These are phyloP conservation scores for Pteropus alecto DNA, from an alignment of 2,113 vertebrate genomes.

Conservation along the genomic window DNA sequence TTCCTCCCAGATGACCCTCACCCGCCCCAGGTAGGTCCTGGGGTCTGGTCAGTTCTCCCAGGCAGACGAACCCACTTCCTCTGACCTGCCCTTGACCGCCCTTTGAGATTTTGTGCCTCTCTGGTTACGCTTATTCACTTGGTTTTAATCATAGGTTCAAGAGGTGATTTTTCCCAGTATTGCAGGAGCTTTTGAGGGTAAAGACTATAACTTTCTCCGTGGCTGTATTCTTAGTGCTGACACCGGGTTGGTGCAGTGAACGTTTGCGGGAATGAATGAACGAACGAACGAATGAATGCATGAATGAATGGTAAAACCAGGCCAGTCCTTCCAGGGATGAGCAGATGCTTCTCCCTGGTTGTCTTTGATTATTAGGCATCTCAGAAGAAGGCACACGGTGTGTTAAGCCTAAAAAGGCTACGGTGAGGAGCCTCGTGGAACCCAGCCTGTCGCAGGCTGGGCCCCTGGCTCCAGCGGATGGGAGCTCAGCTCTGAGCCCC, in stretches of 20 bases:
- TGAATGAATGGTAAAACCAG: neutral
- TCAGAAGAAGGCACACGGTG: neutral
- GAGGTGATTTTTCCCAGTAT: neutral
- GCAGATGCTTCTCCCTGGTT: neutral
- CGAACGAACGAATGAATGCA: too few relatives aligned
- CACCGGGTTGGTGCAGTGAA: neutral
- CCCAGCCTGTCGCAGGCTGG: too few relatives aligned
- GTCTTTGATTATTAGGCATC: neutral
- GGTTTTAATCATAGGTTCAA: neutral
- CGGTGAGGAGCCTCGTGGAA: neutral
- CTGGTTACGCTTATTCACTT: neutral
- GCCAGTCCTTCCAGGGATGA: neutral
- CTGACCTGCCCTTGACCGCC: neutral
- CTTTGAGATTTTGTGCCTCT: neutral
- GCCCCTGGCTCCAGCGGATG: too few relatives aligned
- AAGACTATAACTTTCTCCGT: neutral
- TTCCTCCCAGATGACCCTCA: neutral
- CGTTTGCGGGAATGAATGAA: neutral
- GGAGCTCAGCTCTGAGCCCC: neutral
- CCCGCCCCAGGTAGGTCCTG: neutral
- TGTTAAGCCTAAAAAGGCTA: neutral
- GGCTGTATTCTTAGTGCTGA: neutral
- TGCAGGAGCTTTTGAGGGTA: neutral
- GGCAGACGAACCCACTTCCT: too few relatives aligned
- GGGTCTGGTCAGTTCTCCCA: neutral